Base-by-base conservation (phyloP, 1,140 invertebrate genomes). In the Euschistus heros region DNA sequence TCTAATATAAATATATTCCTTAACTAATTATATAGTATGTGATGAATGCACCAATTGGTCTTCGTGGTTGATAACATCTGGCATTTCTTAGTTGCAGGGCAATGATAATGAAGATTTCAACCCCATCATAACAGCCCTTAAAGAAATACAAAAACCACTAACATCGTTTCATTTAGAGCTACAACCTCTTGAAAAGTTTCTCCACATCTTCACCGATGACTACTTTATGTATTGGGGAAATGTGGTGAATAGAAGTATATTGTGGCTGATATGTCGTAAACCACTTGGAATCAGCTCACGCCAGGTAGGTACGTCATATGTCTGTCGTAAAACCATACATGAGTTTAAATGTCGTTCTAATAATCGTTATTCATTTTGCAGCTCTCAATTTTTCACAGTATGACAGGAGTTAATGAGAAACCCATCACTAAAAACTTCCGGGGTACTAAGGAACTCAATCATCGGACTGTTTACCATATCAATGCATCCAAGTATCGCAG, bases 221-320 rank as follows among this genome's bases (percentile, higher is more conserved):
- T 59, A 59, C 17, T 59, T 59, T 24, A 24, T 59, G n/a, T 59
- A 59, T 24, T 59, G 55, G 55, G 55, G 55, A 5, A 59, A 59
- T n/a, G 30, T 59, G 1, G 55, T 24, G 6, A 59, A 26, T 10
- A 33, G 15, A n/a, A 33, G 55, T 27, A 24, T 59, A 5, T 15
- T 59, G 6, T 59, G 55, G 55, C 15, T 22, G 15, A 26, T 59
- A 2, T 27, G 24, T 24, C n/a, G 55, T 18, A 26, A 59, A 15
- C 55, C 55, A n/a, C 30, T 27, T 59, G 24, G 24, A 22, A 59
- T 59, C 5, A 27, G 55, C 55, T 7, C 24, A n/a, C n/a, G 26
- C 18, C 55, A 59, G 26, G 55, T 59, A 27, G 22, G 47, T 50
- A 37, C 33, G 33, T 37, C 33, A 37, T 37, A 37, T 30, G 33